These are phyloP conservation scores for Spilosoma lubricipeda DNA, from an alignment of 2,888 invertebrate genomes.

Conservation along the genomic window DNA sequence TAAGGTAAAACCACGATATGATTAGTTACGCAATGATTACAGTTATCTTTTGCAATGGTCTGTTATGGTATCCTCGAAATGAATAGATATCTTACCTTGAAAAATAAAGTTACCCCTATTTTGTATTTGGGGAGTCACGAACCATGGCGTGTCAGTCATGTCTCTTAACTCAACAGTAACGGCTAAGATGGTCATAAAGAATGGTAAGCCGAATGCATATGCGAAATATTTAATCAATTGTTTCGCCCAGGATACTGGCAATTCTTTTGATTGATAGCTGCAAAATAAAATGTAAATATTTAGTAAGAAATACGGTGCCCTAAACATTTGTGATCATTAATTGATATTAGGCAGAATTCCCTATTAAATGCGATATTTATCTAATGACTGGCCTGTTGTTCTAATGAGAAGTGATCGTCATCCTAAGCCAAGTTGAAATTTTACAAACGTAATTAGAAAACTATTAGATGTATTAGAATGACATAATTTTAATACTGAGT, in stretches of 20 bases:
- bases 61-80: background rate
- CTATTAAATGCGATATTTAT: background rate
- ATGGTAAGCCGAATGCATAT: slow-evolving; percentile 13
- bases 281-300: background rate
- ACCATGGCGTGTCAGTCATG: slow-evolving; percentile 20
- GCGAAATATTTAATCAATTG: slow-evolving; percentile 14
- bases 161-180: slow-evolving; percentile 22
- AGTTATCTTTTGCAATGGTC: too few species aligned
- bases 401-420: too few species aligned
- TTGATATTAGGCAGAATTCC: background rate
- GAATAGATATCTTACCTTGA: slow-evolving; percentile 12
- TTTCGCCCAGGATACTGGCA: background rate
- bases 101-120: slow-evolving; percentile 22
- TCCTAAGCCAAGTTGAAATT: too few species aligned
- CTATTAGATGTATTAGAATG: too few species aligned
- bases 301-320: background rate
- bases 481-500: too few species aligned
- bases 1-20: too few species aligned
- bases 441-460: too few species aligned
- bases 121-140: slow-evolving; percentile 23
- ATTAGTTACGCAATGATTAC: too few species aligned
- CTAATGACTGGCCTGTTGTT: too few species aligned
- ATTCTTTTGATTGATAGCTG: slow-evolving; percentile 9
- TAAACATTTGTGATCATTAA: too few species aligned
- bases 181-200: slow-evolving; percentile 20